Percentiles rank a stretch among this genome's conserved stretches.
phyloP scores from a whole-genome alignment of 2,797 vertebrate genomes.

The Tamandua tetradactyla region DNA sequence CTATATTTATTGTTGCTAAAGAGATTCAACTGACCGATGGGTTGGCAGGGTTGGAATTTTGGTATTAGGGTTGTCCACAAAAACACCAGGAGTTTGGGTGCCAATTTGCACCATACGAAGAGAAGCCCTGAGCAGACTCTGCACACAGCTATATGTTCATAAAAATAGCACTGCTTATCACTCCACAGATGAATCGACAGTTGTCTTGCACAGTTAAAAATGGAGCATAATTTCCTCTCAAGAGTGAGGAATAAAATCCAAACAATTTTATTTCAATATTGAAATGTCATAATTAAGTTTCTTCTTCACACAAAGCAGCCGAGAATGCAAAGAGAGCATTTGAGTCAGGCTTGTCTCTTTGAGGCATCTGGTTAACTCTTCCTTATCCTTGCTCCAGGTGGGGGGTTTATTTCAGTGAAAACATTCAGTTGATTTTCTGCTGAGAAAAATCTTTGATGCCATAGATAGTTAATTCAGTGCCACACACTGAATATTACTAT shows the following conservation, averaged over 20 bases:
- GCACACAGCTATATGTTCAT: conserved; percentile 4
- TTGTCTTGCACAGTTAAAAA: conserved; percentile 62
- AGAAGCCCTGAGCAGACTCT: neutral
- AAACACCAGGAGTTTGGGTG: neutral
- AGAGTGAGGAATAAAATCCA: conserved; percentile 63
- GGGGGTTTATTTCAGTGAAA: neutral
- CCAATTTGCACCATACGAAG: neutral
- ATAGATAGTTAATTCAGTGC: neutral
- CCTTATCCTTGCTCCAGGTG: too few relatives aligned
- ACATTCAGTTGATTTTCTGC: neutral
- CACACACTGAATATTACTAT: neutral
- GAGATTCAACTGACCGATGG: neutral
- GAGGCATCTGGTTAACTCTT: neutral
- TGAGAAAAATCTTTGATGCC: neutral
- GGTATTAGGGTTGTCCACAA: neutral
- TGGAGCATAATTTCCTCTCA: conserved; percentile 24
- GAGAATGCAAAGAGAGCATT: conserved; percentile 21
- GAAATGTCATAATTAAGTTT: conserved; percentile 67
- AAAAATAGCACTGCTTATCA: conserved; percentile 50
- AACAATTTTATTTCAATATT: conserved; percentile 75
- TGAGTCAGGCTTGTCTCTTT: neutral
- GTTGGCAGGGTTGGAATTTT: neutral
- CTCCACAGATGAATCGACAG: conserved; percentile 45
- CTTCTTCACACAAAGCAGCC: conserved; percentile 49
- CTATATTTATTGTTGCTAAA: conserved; percentile 10